phyloP scores from a whole-genome alignment of 2,888 invertebrate species.

The Orgyia antiqua region DNA sequence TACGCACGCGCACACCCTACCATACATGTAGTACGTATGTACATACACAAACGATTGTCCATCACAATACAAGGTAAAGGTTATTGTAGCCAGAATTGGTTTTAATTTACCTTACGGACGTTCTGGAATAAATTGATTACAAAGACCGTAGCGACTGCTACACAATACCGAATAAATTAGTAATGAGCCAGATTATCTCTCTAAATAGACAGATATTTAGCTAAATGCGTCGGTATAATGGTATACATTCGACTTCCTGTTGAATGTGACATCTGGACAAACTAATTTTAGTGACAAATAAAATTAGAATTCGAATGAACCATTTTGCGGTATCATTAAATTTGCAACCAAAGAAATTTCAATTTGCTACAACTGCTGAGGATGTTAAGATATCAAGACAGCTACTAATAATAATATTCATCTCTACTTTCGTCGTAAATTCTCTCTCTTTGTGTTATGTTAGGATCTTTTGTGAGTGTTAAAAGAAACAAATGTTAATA shows the following conservation, averaged over 20 bases:
- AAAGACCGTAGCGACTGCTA: constrained; percentile 23
- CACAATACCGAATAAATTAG: constrained; percentile 12
- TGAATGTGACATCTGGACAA: constrained; percentile 14
- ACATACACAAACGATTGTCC: constrained; percentile 18
- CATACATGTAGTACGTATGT: constrained; percentile 11
- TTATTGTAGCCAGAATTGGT: constrained; percentile 59
- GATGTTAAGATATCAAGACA: no score
- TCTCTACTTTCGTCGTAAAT: no score
- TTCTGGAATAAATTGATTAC: constrained; percentile 38
- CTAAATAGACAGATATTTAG: constrained; percentile 10
- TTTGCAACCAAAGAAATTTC: no score
- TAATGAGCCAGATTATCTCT: constrained; percentile 13
- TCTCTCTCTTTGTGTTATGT: no score
- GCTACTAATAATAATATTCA: no score
- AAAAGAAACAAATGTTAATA: no score
- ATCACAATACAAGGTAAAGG: constrained; percentile 67
- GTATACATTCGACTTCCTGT: constrained; percentile 19
- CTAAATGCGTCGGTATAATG: constrained; percentile 8
- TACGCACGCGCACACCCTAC: constrained; percentile 32
- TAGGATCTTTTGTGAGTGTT: no score
- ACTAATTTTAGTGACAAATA: constrained; percentile 1
- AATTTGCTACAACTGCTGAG: no score
- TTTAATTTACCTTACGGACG: constrained; percentile 44
- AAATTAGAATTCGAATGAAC: no score
- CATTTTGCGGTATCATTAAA: no score